Evolutionary conservation across 1,140 invertebrate species (phyloP), one percentile per base, ranked within the genome.

Genomic region (Ptiloglossa arizonensis): DNA sequence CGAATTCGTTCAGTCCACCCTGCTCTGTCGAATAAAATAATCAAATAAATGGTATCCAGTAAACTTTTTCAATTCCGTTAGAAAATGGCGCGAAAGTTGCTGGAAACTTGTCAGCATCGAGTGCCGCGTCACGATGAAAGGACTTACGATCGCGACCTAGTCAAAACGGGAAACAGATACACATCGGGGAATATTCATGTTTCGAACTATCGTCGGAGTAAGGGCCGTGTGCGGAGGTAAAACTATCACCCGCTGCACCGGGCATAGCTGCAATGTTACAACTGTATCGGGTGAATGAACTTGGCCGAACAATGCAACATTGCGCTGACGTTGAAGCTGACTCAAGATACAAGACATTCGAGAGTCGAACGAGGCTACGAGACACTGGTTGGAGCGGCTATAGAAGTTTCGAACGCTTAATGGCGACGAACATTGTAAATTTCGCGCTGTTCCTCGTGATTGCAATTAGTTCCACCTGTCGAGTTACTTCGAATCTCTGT

Each of bases 101-200:
- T 15, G 2, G 35, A 4, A 41, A 24, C 8, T 62, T 41, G 4
- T n/a, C 2, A 13, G 1, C 27, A 4, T 15, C 35, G 24, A 32
- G 35, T 24, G 29, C 1, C n/a, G 29, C 44, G 60, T 63, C 70
- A 27, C 35, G 46, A 13, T 54, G 46, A 11, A 9, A 24, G 17
- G 35, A 54, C 60, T 73, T 66, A 52, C 24, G 60, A n/a, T 73
- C 24, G 17, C 59, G 11, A 2, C 46, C 60, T n/a, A 54, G 4
- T 54, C 46, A n/a, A 41, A 73, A 73, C 54, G 71, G 71, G 48
- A 44, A 66, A 66, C 60, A 73, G 71, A 64, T 73, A 73, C 46
- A 38, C 59, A 66, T 73, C 71, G 17, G 32, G 60, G 59, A 66
- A 66, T 73, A 73, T 73, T 73, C 71, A 54, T 41, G 60, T 73